phyloP scores from a whole-genome alignment of 2,797 vertebrate genomes.

The Gobionotothen gibberifrons region DNA sequence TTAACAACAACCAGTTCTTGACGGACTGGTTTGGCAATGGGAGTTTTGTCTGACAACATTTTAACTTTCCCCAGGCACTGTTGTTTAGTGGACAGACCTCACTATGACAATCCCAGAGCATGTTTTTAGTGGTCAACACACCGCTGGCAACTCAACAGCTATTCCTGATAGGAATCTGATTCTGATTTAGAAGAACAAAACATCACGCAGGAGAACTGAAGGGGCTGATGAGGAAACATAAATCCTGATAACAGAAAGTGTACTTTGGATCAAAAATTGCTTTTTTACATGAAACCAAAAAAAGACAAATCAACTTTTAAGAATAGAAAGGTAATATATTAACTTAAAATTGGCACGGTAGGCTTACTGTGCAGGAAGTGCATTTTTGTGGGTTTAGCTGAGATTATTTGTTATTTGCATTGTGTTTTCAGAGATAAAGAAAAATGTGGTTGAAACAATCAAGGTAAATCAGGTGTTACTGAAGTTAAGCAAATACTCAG shows the following conservation, averaged over 20 bases:
- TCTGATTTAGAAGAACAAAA: neutral
- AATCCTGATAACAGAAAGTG: constrained; percentile 18
- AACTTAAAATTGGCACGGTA: neutral
- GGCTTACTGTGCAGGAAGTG: neutral
- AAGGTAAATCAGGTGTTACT: constrained; percentile 25
- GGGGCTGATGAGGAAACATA: constrained; percentile 9
- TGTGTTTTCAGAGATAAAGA: neutral
- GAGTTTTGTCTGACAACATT: constrained; percentile 43
- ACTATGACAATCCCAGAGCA: constrained; percentile 38
- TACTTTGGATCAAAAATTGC: constrained; percentile 11
- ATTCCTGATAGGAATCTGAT: constrained; percentile 27
- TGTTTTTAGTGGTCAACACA: constrained; percentile 33
- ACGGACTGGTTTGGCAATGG: constrained; percentile 66
- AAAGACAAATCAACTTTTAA: constrained; percentile 8
- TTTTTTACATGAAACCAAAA: constrained; percentile 4
- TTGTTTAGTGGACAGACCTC: constrained; percentile 25
- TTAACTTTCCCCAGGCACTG: constrained; percentile 26
- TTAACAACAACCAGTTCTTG: constrained; percentile 40
- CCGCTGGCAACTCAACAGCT: constrained; percentile 27
- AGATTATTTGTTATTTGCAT: constrained; percentile 7
- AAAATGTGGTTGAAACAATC: neutral
- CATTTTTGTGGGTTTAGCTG: neutral
- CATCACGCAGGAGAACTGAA: constrained; percentile 16
- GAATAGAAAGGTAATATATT: neutral
- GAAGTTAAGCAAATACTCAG: constrained; percentile 12